Evolutionary conservation across 2,113 vertebrate genomes (phyloP).

Genomic region (Cinclus mexicanus): DNA sequence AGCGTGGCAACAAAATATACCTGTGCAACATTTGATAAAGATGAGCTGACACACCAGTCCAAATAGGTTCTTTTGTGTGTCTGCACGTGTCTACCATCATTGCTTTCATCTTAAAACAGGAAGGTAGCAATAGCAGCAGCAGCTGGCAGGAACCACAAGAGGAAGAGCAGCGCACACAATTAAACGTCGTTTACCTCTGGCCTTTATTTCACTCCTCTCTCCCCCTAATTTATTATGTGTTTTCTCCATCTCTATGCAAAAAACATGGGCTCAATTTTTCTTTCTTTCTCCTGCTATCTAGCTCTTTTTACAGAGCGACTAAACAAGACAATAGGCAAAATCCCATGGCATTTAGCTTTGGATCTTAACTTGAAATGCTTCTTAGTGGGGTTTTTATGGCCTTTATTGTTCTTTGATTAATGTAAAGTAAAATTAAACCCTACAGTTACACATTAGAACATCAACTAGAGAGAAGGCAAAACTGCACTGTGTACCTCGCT

Average conservation of each 20-base stretch:
- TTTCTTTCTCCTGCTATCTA: constrained; percentile 79
- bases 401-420: constrained; percentile 78
- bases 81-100: constrained; percentile 92
- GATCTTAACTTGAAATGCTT: constrained; percentile 70
- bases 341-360: constrained; percentile 68
- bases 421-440: constrained; percentile 74
- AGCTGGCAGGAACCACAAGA: constrained; percentile 87
- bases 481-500: neutral
- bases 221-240: constrained; percentile 81
- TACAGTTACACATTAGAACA: constrained; percentile 72
- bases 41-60: constrained; percentile 98
- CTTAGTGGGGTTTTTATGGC: constrained; percentile 68
- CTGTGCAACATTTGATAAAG: constrained; percentile 99
- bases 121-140: constrained; percentile 80
- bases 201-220: constrained; percentile 83
- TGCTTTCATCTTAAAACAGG: constrained; percentile 79
- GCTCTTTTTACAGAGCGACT: constrained; percentile 70
- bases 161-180: constrained; percentile 85
- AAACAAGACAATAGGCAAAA: constrained; percentile 73
- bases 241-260: constrained; percentile 79
- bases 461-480: constrained; percentile 51
- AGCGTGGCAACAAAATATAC: constrained; percentile 98
- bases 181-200: constrained; percentile 85
- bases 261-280: constrained; percentile 85
- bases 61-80: constrained; percentile 98